phyloP scores from a whole-genome alignment of 1,140 invertebrate genomes.

The Zaprionus capensis region DNA sequence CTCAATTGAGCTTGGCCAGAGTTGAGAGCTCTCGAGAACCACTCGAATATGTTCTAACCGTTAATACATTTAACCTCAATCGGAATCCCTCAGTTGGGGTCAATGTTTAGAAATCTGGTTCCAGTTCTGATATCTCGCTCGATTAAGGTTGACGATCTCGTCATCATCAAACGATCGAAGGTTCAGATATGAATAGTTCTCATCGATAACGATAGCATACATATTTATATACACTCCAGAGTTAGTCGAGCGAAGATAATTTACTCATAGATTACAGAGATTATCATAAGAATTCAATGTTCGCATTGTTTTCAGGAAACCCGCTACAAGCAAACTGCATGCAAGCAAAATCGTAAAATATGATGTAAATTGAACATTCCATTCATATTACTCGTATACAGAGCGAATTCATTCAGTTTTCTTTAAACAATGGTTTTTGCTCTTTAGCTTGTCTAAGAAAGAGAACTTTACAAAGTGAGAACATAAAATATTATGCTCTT shows the following conservation, averaged over 20 bases:
- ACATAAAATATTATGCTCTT: neutral
- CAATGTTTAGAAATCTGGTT: constrained; percentile 65
- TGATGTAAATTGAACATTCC: constrained; percentile 30
- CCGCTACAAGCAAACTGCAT: neutral
- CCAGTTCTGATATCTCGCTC: constrained; percentile 24
- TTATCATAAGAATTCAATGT: constrained; percentile 12
- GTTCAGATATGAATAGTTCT: neutral
- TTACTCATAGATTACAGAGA: constrained; percentile 23
- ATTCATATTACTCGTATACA: constrained; percentile 44
- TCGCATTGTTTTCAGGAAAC: constrained; percentile 12
- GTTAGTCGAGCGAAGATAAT: constrained; percentile 22
- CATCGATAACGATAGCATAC: constrained; percentile 2
- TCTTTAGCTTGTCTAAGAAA: constrained; percentile 23
- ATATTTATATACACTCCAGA: neutral
- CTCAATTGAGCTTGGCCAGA: constrained; percentile 62
- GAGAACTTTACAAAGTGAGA: neutral
- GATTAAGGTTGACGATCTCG: constrained; percentile 12
- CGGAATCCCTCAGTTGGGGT: constrained; percentile 44
- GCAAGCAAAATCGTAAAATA: neutral
- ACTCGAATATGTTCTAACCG: constrained; percentile 30
- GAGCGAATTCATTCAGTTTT: constrained; percentile 20
- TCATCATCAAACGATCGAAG: constrained; percentile 22
- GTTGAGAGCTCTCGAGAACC: constrained; percentile 55
- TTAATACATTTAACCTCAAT: constrained; percentile 73
- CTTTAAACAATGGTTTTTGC: neutral